Evolutionary conservation across 2,113 vertebrate genomes (phyloP), one percentile per base, ranked within the genome.

Genomic region (Corythornis madagascariensis): DNA sequence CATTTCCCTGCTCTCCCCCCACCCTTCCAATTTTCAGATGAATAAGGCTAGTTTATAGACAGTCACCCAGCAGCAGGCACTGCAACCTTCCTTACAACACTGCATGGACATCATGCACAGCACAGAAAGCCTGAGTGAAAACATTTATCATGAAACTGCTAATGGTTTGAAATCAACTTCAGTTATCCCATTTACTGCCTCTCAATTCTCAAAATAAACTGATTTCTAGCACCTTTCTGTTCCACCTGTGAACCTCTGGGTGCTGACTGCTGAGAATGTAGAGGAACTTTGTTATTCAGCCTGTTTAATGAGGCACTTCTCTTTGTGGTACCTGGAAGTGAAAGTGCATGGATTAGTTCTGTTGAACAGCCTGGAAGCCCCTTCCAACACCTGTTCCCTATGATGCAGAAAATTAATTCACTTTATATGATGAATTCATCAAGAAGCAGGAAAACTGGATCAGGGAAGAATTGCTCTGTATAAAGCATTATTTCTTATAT

Each of bases 261-360:
- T 93, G 97, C 93, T 96, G 97, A 94, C 95, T 98, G 98, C 96
- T 98, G 98, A 97, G 96, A 97, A 97, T 97, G 98, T 56, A 97
- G 96, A 98, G 97, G 93, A 95, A 94, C 95, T 97, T 96, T 98
- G 97, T 98, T 98, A 98, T 95, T 98, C 98, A 98, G 97, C 94
- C 98, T 98, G 96, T 98, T 99, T 98, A 98, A 98, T 96, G 98
- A 99, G 33, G 98, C 97, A 96, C 98, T 98, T 97, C 98, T 98
- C 93, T 96, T 98, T 97, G 97, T 97, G 97, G 97, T 83, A 98
- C 97, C 98, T 99, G 95, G 85, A 98, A 97, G 91, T 98, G 89
- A 98, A 98, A 96, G 88, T 6, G 91, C 33, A 96, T n/a, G 35
- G 40, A 88, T 96, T 92, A 96, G 93, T 80, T n/a, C 75, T 4